A percentile compares a stretch with the other conserved stretches of the same genome.
These are phyloP conservation scores for Alexandromys fortis DNA, from an alignment of 2,113 vertebrate genomes.

Conservation along the genomic window DNA sequence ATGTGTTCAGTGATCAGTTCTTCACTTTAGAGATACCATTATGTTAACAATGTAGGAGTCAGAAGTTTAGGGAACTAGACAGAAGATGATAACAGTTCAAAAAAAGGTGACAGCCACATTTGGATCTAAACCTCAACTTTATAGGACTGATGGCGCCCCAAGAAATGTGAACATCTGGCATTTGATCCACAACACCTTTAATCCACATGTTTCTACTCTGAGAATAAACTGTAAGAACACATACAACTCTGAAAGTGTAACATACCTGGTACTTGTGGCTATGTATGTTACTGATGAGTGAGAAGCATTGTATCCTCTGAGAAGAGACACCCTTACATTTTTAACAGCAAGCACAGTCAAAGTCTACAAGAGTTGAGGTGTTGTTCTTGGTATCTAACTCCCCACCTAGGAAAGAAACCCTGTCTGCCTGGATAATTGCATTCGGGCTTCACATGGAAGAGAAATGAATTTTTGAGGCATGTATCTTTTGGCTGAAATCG, in stretches of 20 bases:
- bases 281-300: neutral
- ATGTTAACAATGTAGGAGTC: neutral
- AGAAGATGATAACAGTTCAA: neutral
- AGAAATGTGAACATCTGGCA: neutral
- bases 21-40: neutral
- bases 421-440: constrained; percentile 29
- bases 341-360: neutral
- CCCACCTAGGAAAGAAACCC: constrained; percentile 16
- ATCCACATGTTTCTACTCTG: neutral
- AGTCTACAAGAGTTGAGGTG: neutral
- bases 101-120: neutral
- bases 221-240: neutral
- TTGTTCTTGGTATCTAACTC: neutral
- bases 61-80: neutral
- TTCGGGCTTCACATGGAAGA: constrained; percentile 13
- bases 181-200: rapidly evolving
- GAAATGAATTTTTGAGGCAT: constrained; percentile 51
- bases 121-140: neutral
- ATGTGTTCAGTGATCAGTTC: neutral
- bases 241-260: neutral
- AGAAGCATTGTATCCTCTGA: neutral
- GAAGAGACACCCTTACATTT: neutral
- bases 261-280: neutral
- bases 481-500: constrained; percentile 64
- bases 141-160: neutral